Evolutionary conservation across 2,797 vertebrate species (phyloP).

Genomic region (Pelochelys cantorii): DNA sequence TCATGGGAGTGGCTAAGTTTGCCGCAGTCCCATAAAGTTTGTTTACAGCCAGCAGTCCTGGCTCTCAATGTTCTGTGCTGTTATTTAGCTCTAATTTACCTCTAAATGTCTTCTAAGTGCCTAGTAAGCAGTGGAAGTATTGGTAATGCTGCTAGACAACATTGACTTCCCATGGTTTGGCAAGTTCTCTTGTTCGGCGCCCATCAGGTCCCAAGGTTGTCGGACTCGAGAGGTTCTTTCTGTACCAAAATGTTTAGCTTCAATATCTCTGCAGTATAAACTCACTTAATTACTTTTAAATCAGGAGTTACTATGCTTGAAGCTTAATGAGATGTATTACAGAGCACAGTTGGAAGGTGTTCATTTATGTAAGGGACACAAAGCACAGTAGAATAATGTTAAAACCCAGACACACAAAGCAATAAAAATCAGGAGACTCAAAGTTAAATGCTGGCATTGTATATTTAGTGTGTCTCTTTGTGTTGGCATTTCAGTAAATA

Average conservation of each 20-base stretch:
- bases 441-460: neutral
- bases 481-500: neutral
- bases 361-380: neutral
- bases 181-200: too few relatives aligned
- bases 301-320: slow-evolving; percentile 52
- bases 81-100: too few relatives aligned
- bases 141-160: too few relatives aligned
- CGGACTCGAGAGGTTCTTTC: too few relatives aligned
- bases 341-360: slow-evolving; percentile 16
- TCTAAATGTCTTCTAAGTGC: too few relatives aligned
- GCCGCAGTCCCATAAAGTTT: too few relatives aligned
- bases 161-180: too few relatives aligned
- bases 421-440: neutral
- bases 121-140: too few relatives aligned
- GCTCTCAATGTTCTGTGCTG: too few relatives aligned
- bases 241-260: slow-evolving; percentile 2
- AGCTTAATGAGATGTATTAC: slow-evolving; percentile 61
- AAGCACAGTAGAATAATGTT: neutral
- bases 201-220: too few relatives aligned
- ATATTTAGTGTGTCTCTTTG: neutral
- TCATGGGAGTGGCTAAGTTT: too few relatives aligned
- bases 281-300: slow-evolving; percentile 63
- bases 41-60: too few relatives aligned
- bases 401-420: neutral
- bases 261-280: slow-evolving; percentile 45